Conservation (phyloP, 1,140 invertebrate genomes). For the Microplitis mediator region DNA sequence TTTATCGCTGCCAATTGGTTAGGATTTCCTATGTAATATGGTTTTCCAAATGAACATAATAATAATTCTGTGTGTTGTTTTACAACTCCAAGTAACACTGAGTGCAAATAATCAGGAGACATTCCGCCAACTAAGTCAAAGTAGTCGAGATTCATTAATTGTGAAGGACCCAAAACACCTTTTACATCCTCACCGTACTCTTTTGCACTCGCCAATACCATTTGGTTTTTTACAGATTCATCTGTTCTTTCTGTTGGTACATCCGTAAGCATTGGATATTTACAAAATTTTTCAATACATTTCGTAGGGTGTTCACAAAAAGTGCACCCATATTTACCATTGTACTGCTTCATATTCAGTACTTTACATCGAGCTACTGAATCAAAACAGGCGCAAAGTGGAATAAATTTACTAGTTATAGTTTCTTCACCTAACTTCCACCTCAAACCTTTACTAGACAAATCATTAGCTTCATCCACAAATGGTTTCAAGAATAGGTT, state of each 20-base stretch:
- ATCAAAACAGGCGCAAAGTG: slow-evolving; percentile 24
- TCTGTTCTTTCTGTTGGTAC: slow-evolving; percentile 5
- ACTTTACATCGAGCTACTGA: slow-evolving; percentile 24
- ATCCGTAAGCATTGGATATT: not conserved
- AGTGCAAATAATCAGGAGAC: slow-evolving; percentile 31
- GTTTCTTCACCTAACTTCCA: slow-evolving; percentile 21
- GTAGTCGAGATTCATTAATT: slow-evolving; percentile 20
- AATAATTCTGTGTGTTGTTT: slow-evolving; percentile 29
- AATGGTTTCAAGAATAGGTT: slow-evolving; percentile 16
- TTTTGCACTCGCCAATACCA: not conserved
- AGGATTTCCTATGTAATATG: slow-evolving; percentile 32
- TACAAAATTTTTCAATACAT: not conserved
- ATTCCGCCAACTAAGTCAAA: slow-evolving; percentile 28
- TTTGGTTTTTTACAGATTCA: not conserved
- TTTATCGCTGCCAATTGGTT: slow-evolving; percentile 16
- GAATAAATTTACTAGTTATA: slow-evolving; percentile 30
- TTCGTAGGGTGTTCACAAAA: slow-evolving; percentile 23
- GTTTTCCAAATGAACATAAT: not conserved
- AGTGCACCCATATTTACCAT: slow-evolving; percentile 16
- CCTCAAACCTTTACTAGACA: slow-evolving; percentile 19
- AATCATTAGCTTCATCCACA: slow-evolving; percentile 23
- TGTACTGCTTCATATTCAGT: slow-evolving; percentile 5
- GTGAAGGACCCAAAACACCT: slow-evolving; percentile 23
- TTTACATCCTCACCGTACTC: not conserved
- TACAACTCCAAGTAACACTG: slow-evolving; percentile 25